Conservation (phyloP, 2,888 invertebrate genomes). For the Hyposoter dolosus region DNA sequence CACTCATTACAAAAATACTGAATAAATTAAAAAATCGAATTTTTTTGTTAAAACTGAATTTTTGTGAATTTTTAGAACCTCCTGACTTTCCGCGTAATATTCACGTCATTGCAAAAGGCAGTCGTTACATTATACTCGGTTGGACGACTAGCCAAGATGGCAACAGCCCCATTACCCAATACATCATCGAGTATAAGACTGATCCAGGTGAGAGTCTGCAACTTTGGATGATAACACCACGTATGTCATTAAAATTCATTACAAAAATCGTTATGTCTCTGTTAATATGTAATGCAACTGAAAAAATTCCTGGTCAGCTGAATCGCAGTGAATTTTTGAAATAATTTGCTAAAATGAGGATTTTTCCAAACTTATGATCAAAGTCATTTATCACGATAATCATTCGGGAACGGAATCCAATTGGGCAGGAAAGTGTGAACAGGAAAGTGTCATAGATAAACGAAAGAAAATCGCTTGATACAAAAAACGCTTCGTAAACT, state of each 20-base stretch:
- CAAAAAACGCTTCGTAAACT: neutral
- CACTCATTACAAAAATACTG: no score
- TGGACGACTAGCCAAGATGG: conserved; percentile 97
- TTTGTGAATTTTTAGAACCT: conserved; percentile 87
- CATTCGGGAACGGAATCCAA: neutral
- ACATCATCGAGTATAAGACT: conserved; percentile 95
- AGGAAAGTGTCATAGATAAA: neutral
- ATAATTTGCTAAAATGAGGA: no score
- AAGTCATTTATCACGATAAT: neutral
- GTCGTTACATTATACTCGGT: conserved; percentile 93
- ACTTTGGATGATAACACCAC: conserved; percentile 62
- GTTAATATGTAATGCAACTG: neutral
- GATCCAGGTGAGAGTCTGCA: conserved; percentile 88
- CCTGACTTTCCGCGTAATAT: conserved; percentile 96
- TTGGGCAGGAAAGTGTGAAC: neutral
- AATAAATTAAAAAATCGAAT: no score
- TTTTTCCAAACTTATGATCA: neutral
- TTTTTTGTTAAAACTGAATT: neutral
- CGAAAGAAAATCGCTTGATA: neutral
- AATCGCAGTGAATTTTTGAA: neutral
- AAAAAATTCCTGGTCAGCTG: neutral
- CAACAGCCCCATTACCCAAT: conserved; percentile 94
- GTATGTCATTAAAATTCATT: conserved; percentile 59
- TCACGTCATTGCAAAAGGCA: conserved; percentile 93
- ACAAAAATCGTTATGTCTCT: neutral